Evolutionary conservation across 2,797 vertebrate genomes (phyloP), one percentile per base, ranked within the genome.

Genomic region (Hephaestus fuliginosus): DNA sequence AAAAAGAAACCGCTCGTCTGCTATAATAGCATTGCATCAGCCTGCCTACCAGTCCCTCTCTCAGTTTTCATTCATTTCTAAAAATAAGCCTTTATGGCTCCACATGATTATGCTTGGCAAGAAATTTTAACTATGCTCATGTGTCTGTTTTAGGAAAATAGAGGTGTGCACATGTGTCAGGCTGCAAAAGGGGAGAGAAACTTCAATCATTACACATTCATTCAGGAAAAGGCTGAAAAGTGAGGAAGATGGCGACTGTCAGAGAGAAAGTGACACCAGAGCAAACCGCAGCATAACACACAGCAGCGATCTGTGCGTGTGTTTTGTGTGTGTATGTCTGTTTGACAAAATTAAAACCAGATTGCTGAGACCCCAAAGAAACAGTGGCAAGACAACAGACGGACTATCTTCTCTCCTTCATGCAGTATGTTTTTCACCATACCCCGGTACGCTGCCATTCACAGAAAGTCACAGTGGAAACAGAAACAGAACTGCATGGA

Each of bases 321-420:
- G 70, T 70, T 53, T 2, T 72, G 46, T 72, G 41, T 30, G 63
- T 46, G 22, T 4, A 7, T 69, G 28, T 74, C 39, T 64, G 62
- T 83, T 33, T 53, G 63, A 51, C 72, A 63, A 83, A 89, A 90
- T 92, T 57, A 83, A 84, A 92, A 88, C 87, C 90, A 91, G 88
- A 84, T 69, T n/a, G 41, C 63, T 62, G 70, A 51, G 22, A 76
- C 20, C 22, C 18, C 30, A 12, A 51, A 25, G 70, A 87, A 78
- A 68, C 62, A 81, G 83, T 68, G 56, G 79, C 70, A 82, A 72
- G 72, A 78, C 86, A 85, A 82, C 73, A 74, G 79, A 71, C 55
- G 0, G 69, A 48, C 63, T 53, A 60, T 84, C 83, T 36, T 73
- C 68, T 84, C 36, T 74, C n/a, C 17, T 70, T 48, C 82, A 58